Conservation (phyloP, 2,888 invertebrate species). For the Chaetogeoica ovagalla region DNA sequence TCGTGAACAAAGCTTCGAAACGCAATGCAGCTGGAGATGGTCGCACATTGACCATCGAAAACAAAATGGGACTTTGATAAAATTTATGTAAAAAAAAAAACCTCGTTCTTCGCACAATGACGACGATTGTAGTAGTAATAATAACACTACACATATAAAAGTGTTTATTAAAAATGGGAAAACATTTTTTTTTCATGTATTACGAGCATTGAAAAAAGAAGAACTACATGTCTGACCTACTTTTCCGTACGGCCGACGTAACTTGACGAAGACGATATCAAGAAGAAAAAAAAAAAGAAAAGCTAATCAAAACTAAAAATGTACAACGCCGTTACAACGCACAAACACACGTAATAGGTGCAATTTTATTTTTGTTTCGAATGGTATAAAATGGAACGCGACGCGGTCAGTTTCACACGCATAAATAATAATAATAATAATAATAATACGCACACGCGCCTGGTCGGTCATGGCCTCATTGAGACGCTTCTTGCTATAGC, state of each 20-base stretch:
- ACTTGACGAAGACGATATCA: conserved; percentile 24
- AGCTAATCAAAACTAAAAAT: no score
- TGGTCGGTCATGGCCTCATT: no score
- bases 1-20: no score
- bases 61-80: no score
- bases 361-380: conserved; percentile 20
- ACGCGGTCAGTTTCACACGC: conserved; percentile 21
- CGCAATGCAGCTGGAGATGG: no score
- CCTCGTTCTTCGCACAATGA: no score
- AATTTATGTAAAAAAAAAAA: no score
- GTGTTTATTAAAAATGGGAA: neutral
- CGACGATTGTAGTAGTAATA: no score
- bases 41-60: no score
- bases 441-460: no score
- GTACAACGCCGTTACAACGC: neutral
- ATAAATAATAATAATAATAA: neutral
- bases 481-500: no score
- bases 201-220: neutral
- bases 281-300: no score
- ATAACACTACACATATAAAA: neutral
- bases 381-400: conserved; percentile 29
- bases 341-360: conserved; percentile 9
- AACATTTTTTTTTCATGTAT: neutral
- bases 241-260: conserved; percentile 6
- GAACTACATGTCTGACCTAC: conserved; percentile 26